Evolutionary conservation across 2,113 vertebrate genomes (phyloP), one percentile per base, ranked within the genome.

Genomic region (Cyanoliseus patagonus): DNA sequence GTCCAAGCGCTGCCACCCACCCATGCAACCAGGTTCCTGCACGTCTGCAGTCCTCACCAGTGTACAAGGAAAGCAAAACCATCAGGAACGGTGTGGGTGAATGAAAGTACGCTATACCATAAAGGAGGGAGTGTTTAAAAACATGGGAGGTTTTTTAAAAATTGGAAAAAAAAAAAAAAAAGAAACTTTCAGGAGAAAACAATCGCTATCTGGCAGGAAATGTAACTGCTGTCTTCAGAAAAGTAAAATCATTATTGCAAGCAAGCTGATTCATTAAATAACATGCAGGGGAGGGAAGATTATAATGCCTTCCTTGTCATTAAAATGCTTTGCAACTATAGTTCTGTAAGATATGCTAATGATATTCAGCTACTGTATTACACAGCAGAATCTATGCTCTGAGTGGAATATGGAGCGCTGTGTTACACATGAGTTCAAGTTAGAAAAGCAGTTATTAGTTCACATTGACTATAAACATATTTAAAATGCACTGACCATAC

Each of bases 241-340:
- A 94, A 87, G 63, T 64, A 85, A 91, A 91, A 95, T 76, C 66
- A 87, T 78, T 93, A 95, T 77, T 91, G 57, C 28, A 89, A 85
- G 81, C 37, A 94, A 94, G 92, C 88, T 51, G 82, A 96, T 91
- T 96, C 91, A 96, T 83, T 90, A 96, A 93, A 53, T 76, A 95
- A 85, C 17, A 63, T 41, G 82, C 31, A 97, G 78, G 47, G 70
- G 86, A 97, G 53, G 70, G 86, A 97, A 49, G 81, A 89, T 82
- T 92, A 82, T 84, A 94, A 86, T 82, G 77, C 37, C 33, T 67
- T 79, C 67, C 80, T 86, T 93, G 78, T 91, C 86, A 96, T 92
- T 91, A 96, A 94, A 95, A 94, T 83, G 41, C 77, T 94, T 93
- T 92, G 86, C 94, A 92, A 96, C 41, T 80, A 66, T 55, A 91